Conservation (phyloP, 53 echinoderm and acorn worm genomes). For the Antedon mediterranea region DNA sequence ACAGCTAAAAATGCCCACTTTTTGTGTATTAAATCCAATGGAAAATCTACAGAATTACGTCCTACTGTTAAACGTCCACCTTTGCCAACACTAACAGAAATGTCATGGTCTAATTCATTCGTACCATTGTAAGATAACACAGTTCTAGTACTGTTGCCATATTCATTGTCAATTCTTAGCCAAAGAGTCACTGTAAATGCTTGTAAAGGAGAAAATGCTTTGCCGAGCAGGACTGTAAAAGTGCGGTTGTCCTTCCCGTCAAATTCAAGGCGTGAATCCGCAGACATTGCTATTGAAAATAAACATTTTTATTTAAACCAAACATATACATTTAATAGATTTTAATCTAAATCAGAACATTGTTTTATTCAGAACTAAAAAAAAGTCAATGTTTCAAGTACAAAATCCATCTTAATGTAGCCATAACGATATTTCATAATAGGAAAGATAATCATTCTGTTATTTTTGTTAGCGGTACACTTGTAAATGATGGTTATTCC, state of each 20-base stretch:
- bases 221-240: constrained; percentile 75
- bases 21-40: neutral
- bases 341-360: too few species aligned
- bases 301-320: too few species aligned
- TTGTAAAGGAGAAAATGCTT: constrained; percentile 52
- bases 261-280: constrained; percentile 80
- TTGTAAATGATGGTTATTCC: too few species aligned
- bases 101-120: constrained; percentile 16
- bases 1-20: neutral
- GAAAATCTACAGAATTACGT: neutral
- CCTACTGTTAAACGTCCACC: constrained; percentile 14
- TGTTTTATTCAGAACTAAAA: too few species aligned
- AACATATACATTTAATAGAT: too few species aligned
- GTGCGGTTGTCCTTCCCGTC: constrained; percentile 8
- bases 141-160: constrained; percentile 21
- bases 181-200: constrained; percentile 75
- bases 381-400: too few species aligned
- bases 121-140: constrained; percentile 54
- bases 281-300: constrained; percentile 67
- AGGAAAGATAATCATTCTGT: too few species aligned
- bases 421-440: too few species aligned
- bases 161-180: constrained; percentile 34
- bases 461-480: too few species aligned
- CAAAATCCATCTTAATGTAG: too few species aligned
- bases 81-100: constrained; percentile 34